These are phyloP conservation scores for Melanchra persicariae DNA, from an alignment of 2,888 invertebrate species.

Conservation along the genomic window DNA sequence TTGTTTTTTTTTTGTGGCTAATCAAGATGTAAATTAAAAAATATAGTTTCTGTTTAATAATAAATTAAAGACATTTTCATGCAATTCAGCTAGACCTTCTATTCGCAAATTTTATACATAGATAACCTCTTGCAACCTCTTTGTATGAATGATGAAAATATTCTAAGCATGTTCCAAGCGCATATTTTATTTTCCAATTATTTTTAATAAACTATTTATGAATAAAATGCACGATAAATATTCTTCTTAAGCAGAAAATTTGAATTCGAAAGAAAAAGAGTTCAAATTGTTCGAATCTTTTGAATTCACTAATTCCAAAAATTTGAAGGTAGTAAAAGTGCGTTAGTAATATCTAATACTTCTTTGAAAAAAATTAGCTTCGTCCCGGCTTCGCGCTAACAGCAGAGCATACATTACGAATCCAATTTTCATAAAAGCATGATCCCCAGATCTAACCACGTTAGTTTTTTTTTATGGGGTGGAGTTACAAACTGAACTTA, in stretches of 20 bases:
- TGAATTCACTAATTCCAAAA: not conserved
- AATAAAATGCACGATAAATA: not conserved
- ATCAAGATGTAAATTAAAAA: conserved; percentile 4
- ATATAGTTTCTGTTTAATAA: conserved; percentile 12
- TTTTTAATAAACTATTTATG: conserved; percentile 14
- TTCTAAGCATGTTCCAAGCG: not conserved
- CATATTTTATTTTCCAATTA: conserved; percentile 5
- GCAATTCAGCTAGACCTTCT: conserved; percentile 4
- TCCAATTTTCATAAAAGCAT: no score
- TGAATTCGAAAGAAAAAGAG: not conserved
- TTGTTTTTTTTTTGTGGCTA: not conserved
- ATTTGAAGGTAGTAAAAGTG: not conserved
- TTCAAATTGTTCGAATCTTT: not conserved
- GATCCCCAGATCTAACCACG: no score
- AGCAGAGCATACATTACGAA: no score
- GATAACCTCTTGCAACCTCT: not conserved
- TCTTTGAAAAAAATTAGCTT: no score
- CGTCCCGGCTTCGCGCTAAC: no score
- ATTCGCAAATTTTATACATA: not conserved
- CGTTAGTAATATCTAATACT: no score
- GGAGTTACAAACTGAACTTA: no score
- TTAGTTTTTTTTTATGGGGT: no score
- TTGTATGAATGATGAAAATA: conserved; percentile 11
- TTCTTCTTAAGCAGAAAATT: not conserved
- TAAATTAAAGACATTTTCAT: not conserved